Evolutionary conservation across 2,113 vertebrate genomes (phyloP), one percentile per base, ranked within the genome.

Genomic region (Syngnathus scovelli): DNA sequence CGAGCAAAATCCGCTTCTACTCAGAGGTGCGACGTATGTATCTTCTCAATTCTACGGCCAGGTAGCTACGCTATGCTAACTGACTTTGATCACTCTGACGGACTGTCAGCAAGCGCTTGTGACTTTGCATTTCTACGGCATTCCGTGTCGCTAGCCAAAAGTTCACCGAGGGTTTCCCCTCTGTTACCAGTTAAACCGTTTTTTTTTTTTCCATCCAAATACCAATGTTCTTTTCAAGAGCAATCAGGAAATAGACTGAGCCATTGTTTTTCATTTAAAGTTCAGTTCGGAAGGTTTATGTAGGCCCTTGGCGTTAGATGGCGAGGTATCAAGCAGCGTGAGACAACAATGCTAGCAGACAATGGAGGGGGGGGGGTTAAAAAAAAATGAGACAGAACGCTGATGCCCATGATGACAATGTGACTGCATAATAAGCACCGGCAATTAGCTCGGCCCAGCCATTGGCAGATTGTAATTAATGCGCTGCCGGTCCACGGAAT

Each of bases 391-490:
- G 72, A 75, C 72, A 68, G 79, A 71, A 13, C 66, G 69, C 77
- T 70, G 82, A 87, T 82, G 84, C 77, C 79, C 82, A 82, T 84
- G 75, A 86, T 77, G 72, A 70, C 79, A 80, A 82, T 81, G 85
- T 86, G 84, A 84, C 83, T 83, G 83, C 83, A 84, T 89, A 86
- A 87, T 85, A 84, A 87, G 83, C 69, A 75, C 39, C 77, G 70
- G 77, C 82, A 88, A 86, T 88, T 87, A 87, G 83, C 78, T 70
- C 12, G 36, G 66, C 69, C 79, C 82, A 82, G 85, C 77, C 83
- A 86, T 81, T 81, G 83, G 85, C 80, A 72, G 68, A 81, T 79
- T 83, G 77, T 87, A 87, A 88, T 89, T 86, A 88, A 86, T 85
- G 82, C 74, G 75, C 86, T 72, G 86, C 73, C 82, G 77, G 77